A percentile compares a stretch with the other conserved stretches of the same genome.
Evolutionary conservation across 2,888 invertebrate species (phyloP).

Genomic region (Tinea trinotella): DNA sequence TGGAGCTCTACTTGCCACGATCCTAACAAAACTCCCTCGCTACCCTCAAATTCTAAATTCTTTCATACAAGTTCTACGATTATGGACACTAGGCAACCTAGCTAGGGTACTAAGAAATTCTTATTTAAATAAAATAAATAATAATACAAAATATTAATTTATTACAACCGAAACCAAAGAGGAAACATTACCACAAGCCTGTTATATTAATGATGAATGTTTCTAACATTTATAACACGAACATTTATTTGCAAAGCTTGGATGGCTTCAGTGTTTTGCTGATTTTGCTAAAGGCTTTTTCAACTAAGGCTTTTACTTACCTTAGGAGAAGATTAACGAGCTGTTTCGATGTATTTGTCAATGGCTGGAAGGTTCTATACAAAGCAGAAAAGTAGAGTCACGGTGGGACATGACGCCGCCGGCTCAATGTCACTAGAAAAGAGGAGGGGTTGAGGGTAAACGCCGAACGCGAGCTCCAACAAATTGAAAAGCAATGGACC

Average conservation of each 20-base stretch:
- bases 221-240: not conserved
- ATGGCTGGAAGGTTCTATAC: conserved; percentile 9
- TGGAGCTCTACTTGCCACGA: too few species aligned
- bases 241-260: not conserved
- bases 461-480: conserved; percentile 57
- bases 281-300: conserved; percentile 1
- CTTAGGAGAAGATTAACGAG: conserved; percentile 17
- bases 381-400: conserved; percentile 17
- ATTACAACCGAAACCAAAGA: too few species aligned
- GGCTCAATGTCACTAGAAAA: conserved; percentile 8
- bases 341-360: conserved; percentile 17
- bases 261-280: conserved; percentile 7
- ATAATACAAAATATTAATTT: too few species aligned
- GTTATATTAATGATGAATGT: too few species aligned
- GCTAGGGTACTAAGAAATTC: too few species aligned
- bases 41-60: too few species aligned
- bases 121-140: too few species aligned
- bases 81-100: too few species aligned
- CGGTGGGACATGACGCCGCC: not conserved
- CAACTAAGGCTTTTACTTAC: conserved; percentile 13
- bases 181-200: too few species aligned
- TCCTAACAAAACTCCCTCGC: too few species aligned
- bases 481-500: conserved; percentile 78
- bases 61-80: too few species aligned
- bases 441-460: conserved; percentile 4